A percentile compares a stretch with the other conserved stretches of the same genome.
phyloP scores from a whole-genome alignment of 1,140 invertebrate species.

The Telenomus remus region DNA sequence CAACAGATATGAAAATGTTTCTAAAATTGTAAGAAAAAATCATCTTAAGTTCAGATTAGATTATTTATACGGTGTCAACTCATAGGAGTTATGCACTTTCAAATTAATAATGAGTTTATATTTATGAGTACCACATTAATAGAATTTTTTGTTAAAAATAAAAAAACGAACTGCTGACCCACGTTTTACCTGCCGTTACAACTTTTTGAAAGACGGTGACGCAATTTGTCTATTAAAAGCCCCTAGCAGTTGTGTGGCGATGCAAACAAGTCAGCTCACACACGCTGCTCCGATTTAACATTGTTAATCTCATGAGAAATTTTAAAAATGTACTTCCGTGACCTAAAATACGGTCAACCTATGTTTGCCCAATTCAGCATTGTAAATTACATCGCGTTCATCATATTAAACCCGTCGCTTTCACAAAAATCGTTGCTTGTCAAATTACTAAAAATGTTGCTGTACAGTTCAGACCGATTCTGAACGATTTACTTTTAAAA shows the following conservation, averaged over 20 bases:
- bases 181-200: slow-evolving; percentile 9
- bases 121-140: too few relatives aligned
- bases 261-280: slow-evolving; percentile 28
- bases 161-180: slow-evolving; percentile 1
- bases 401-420: too few relatives aligned
- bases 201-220: slow-evolving; percentile 37
- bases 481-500: slow-evolving; percentile 36
- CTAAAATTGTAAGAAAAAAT: too few relatives aligned
- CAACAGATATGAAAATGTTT: too few relatives aligned
- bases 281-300: slow-evolving; percentile 31
- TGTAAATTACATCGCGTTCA: too few relatives aligned
- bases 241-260: slow-evolving; percentile 16
- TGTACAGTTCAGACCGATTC: slow-evolving; percentile 6
- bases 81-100: too few relatives aligned
- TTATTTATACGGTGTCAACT: too few relatives aligned
- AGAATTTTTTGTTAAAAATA: not conserved
- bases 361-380: too few relatives aligned
- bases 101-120: too few relatives aligned
- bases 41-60: too few relatives aligned
- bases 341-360: too few relatives aligned
- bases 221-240: slow-evolving; percentile 56
- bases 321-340: not conserved
- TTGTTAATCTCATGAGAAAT: slow-evolving; percentile 18
- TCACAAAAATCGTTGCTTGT: too few relatives aligned
- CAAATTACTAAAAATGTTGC: not conserved